Base-by-base conservation (phyloP, 2,888 invertebrate genomes). In the Zygothrica quintamaculata region DNA sequence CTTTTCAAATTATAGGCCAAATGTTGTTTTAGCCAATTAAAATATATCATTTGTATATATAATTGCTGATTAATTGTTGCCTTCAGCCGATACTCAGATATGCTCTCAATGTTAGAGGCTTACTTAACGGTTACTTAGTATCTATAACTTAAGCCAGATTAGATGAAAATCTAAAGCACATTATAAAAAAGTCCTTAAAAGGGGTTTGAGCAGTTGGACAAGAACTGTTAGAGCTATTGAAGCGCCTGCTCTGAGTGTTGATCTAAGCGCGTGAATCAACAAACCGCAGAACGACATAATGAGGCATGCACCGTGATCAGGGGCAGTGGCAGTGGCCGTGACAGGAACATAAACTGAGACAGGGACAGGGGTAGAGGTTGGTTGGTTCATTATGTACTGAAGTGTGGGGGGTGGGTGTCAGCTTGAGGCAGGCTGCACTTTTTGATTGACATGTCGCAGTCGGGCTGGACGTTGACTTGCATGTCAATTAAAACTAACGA, bases 371-470 rank as follows among this genome's bases (percentile, higher is more conserved):
- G 15, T 16, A 18, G 59, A 6, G 15, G 4, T 26, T 26, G 37
- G 4, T 13, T 4, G n/a, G 12, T 25, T 50, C 36, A 29, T 8
- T 18, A 31, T 18, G 18, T 25, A 16, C 43, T 25, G 36, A 39
- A 37, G 34, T 46, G 39, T 48, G 55, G 62, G 40, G 58, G 56
- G 53, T 56, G 53, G 64, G 42, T 47, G 39, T 37, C 37, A 15
- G 43, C 37, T 25, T 40, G 25, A 52, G 53, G 60, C 60, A 50
- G 44, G 57, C 65, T 69, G 73, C 70, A 60, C 52, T 55, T 68
- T n/a, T 88, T 90, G 90, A 90, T 90, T 90, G 90, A 90, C 90
- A 90, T 84, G 90, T 89, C 76, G 76, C 57, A 75, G 78, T 74
- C 65, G 82, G 69, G 78, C 79, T 82, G 85, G 77, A 84, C 89